Conservation (phyloP, 30 jellyfish, hydroid and myxozoan genomes). For the Catostylus mosaicus region DNA sequence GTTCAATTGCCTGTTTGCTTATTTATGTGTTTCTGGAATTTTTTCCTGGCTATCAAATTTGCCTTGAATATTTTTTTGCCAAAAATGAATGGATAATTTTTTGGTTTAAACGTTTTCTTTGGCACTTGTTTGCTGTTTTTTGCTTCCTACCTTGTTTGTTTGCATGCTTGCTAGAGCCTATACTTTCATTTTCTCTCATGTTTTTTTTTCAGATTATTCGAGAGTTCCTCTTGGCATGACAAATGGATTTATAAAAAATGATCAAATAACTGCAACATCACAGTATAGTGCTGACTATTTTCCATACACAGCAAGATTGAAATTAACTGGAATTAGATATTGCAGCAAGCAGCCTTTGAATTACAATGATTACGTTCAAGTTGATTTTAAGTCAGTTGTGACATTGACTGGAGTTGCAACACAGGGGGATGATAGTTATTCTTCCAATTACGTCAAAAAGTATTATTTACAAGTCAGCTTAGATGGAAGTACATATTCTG, state of each 20-base stretch:
- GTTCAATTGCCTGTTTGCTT: too few species aligned
- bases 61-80: too few species aligned
- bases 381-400: constrained; percentile 53
- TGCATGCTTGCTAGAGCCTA: too few species aligned
- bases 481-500: constrained; percentile 19
- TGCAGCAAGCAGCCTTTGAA: constrained; percentile 44
- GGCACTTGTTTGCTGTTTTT: too few species aligned
- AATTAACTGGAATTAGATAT: constrained; percentile 49
- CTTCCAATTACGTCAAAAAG: constrained; percentile 16
- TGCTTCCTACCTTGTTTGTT: too few species aligned
- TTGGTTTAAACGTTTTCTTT: too few species aligned
- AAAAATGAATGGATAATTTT: too few species aligned
- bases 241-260: constrained; percentile 41
- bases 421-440: constrained; percentile 57
- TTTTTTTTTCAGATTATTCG: constrained; percentile 28
- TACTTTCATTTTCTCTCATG: too few species aligned
- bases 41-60: too few species aligned
- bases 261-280: constrained; percentile 50
- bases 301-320: constrained; percentile 28
- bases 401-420: constrained; percentile 71
- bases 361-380: constrained; percentile 47
- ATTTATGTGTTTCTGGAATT: too few species aligned
- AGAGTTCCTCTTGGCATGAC: constrained; percentile 68
- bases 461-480: constrained; percentile 34
- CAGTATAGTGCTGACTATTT: neutral